A percentile compares a stretch with the other conserved stretches of the same genome.
phyloP scores from a whole-genome alignment of 2,797 vertebrate genomes.

The Alauda arvensis region DNA sequence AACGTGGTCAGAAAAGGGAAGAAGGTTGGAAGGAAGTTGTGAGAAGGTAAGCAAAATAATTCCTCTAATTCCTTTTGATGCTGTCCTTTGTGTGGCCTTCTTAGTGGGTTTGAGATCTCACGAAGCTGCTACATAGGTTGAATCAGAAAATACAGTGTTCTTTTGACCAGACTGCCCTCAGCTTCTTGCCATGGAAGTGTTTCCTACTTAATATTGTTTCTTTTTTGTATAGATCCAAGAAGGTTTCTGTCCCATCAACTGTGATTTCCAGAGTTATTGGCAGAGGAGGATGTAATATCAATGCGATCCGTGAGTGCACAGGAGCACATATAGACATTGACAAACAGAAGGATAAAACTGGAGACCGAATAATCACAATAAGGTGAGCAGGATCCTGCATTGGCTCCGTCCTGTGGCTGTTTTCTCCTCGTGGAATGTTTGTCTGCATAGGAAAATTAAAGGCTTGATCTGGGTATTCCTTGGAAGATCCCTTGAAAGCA shows the following conservation, averaged over 20 bases:
- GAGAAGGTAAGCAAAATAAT: slow-evolving; percentile 66
- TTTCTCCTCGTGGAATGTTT: not conserved
- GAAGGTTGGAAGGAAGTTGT: slow-evolving; percentile 84
- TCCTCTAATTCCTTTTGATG: not conserved
- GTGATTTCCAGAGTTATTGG: slow-evolving; percentile 83
- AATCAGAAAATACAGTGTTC: not conserved
- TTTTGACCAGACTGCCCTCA: not conserved
- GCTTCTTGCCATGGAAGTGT: not conserved
- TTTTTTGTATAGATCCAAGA: slow-evolving; percentile 73
- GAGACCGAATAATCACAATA: slow-evolving; percentile 81
- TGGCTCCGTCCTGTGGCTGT: fast-evolving
- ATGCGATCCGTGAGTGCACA: slow-evolving; percentile 79
- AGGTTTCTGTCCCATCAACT: slow-evolving; percentile 81
- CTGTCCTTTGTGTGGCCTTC: not conserved
- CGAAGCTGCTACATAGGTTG: fast-evolving
- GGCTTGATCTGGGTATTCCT: not conserved
- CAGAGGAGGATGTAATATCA: slow-evolving; percentile 83
- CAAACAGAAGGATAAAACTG: slow-evolving; percentile 83
- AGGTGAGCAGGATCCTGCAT: slow-evolving; percentile 58
- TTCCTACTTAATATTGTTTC: not conserved
- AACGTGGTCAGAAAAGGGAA: slow-evolving; percentile 81
- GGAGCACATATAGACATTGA: slow-evolving; percentile 82
- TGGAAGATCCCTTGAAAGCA: not conserved
- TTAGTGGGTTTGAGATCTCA: not conserved
- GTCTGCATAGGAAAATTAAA: not conserved